Base-by-base conservation (phyloP, 2,888 invertebrate genomes). In the Oxytorus armatus region DNA sequence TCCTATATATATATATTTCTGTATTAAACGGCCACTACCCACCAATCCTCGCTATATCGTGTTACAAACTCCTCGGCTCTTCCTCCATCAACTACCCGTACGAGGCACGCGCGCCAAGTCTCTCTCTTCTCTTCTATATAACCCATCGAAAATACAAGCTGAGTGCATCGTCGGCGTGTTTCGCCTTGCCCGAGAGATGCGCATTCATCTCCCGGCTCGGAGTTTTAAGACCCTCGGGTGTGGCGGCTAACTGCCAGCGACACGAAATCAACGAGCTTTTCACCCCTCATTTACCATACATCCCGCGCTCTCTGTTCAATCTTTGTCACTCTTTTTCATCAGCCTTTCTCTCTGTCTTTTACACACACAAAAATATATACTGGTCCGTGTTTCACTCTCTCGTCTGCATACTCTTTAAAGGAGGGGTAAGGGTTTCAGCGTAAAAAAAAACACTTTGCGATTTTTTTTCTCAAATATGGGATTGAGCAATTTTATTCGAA, bases 121-220 rank as follows among this genome's bases (percentile, higher is more conserved):
- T n/a, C n/a, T n/a, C n/a, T n/a, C n/a, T n/a, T n/a, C n/a, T n/a
- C n/a, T n/a, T 65, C 63, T 21, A 76, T 78, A 79, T n/a, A n/a
- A n/a, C n/a, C n/a, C 84, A 83, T 85, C 87, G 83, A 88, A 81
- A 86, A 86, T 86, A 83, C 76, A 83, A 84, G 88, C 84, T 90
- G 89, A 91, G 91, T 91, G 90, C 90, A 89, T 86, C 86, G 86
- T 81, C 87, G 87, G 88, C 88, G 87, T 8, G 4, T 87, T 84
- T 77, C 77, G 83, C n/a, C n/a, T n/a, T n/a, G n/a, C n/a, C n/a
- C n/a, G n/a, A n/a, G n/a, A n/a, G n/a, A n/a, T n/a, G 85, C 29
- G 87, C 90, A 90, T 90, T 88, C 88, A 87, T 91, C 90, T 90
- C 89, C 89, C 88, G 82, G n/a, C n/a, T 83, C 77, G 77, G 77